A percentile compares a stretch with the other conserved stretches of the same genome.
phyloP scores from a whole-genome alignment of 2,113 vertebrate species.

The Zingel zingel region DNA sequence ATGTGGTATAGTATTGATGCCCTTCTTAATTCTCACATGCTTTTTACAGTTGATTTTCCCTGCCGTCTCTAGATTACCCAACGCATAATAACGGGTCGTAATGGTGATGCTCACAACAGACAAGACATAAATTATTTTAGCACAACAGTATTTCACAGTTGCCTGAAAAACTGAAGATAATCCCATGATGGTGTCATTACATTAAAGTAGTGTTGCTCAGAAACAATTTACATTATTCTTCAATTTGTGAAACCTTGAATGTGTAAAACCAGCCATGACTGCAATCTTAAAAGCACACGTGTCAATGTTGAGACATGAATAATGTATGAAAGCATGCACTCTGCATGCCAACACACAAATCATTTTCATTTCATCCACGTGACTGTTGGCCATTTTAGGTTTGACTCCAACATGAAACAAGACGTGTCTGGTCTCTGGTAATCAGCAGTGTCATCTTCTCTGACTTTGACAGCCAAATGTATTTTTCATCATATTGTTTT shows the following conservation, averaged over 20 bases:
- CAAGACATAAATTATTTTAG: not conserved
- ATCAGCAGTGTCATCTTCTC: constrained; percentile 38
- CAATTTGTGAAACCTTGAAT: not conserved
- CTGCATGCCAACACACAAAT: constrained; percentile 24
- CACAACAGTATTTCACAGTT: not conserved
- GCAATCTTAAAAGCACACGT: constrained; percentile 11
- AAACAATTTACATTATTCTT: not conserved
- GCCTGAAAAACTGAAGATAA: not conserved
- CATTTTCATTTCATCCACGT: constrained; percentile 54
- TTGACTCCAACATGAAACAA: constrained; percentile 16
- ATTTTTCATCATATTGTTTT: constrained; percentile 27
- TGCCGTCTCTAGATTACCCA: not conserved
- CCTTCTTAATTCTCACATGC: not conserved
- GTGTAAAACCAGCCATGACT: constrained; percentile 9
- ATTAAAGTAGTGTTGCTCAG: not conserved
- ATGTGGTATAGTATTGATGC: not conserved
- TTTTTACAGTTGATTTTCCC: not conserved
- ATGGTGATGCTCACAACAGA: not conserved
- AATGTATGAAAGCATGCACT: constrained; percentile 40
- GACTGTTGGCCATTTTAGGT: constrained; percentile 23
- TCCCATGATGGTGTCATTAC: not conserved
- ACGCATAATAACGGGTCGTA: not conserved
- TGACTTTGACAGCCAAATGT: constrained; percentile 18
- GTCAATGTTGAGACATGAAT: constrained; percentile 40
- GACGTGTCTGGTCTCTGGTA: not conserved